Conservation (phyloP, 2,888 invertebrate species). For the Zygothrica quintamaculata region DNA sequence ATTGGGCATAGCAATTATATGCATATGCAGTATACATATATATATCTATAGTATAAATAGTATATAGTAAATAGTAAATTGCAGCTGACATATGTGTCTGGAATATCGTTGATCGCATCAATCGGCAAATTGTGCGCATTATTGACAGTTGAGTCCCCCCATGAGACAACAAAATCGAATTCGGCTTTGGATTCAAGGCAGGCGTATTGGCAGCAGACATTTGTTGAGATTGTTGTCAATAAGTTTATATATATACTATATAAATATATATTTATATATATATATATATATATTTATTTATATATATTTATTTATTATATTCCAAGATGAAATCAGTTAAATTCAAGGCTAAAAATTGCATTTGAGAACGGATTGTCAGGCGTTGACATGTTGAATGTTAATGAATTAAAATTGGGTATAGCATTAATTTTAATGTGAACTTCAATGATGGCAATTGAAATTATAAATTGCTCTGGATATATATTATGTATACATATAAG, state of each 20-base stretch:
- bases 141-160: slow-evolving; percentile 38
- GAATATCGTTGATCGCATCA: slow-evolving; percentile 63
- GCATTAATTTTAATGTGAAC: slow-evolving; percentile 38
- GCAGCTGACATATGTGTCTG: slow-evolving; percentile 37
- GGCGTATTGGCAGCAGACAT: slow-evolving; percentile 43
- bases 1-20: slow-evolving; percentile 61
- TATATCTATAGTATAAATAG: slow-evolving; percentile 1
- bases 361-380: slow-evolving; percentile 54
- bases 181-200: slow-evolving; percentile 53
- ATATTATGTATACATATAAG: slow-evolving; percentile 5
- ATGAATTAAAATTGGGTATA: slow-evolving; percentile 46
- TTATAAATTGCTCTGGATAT: slow-evolving; percentile 2
- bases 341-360: slow-evolving; percentile 64
- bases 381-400: slow-evolving; percentile 73
- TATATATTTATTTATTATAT: slow-evolving; percentile 47
- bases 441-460: slow-evolving; percentile 39
- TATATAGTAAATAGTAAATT: not conserved
- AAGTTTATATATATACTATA: slow-evolving; percentile 33
- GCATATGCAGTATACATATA: slow-evolving; percentile 43
- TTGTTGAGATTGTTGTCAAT: slow-evolving; percentile 46
- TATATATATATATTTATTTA: slow-evolving; percentile 33
- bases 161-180: slow-evolving; percentile 34
- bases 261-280: slow-evolving; percentile 35
- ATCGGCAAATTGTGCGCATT: slow-evolving; percentile 49
- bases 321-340: slow-evolving; percentile 71